A percentile compares a stretch with the other conserved stretches of the same genome.
phyloP scores from a whole-genome alignment of 2,113 vertebrate species.

The Tympanuchus pallidicinctus region DNA sequence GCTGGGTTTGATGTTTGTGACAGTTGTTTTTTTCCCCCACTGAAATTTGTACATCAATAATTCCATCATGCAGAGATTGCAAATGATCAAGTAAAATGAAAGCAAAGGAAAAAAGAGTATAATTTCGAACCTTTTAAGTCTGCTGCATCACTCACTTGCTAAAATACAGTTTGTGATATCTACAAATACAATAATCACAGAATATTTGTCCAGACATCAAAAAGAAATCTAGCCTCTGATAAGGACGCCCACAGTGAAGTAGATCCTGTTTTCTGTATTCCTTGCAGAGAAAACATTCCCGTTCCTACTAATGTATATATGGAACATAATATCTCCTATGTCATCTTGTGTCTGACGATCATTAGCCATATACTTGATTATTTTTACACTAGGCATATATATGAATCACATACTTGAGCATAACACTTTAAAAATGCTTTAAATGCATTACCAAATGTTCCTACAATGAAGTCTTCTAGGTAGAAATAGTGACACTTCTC shows the following conservation, averaged over 20 bases:
- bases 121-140: background rate
- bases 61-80: background rate
- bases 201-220: background rate
- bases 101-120: background rate
- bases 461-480: background rate
- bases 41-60: background rate
- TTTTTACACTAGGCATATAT: background rate
- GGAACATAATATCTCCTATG: background rate
- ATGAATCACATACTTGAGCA: background rate
- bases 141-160: background rate
- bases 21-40: background rate
- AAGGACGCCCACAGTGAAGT: background rate
- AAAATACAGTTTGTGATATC: background rate
- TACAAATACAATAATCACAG: background rate
- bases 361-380: background rate
- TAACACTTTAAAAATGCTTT: background rate
- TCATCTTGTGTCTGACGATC: background rate
- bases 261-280: background rate
- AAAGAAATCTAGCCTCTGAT: background rate
- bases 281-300: background rate
- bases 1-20: background rate
- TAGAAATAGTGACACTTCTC: background rate
- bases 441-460: background rate
- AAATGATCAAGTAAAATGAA: background rate
- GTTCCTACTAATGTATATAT: background rate